phyloP scores from a whole-genome alignment of 2,113 vertebrate species.

The Panthera uncia region DNA sequence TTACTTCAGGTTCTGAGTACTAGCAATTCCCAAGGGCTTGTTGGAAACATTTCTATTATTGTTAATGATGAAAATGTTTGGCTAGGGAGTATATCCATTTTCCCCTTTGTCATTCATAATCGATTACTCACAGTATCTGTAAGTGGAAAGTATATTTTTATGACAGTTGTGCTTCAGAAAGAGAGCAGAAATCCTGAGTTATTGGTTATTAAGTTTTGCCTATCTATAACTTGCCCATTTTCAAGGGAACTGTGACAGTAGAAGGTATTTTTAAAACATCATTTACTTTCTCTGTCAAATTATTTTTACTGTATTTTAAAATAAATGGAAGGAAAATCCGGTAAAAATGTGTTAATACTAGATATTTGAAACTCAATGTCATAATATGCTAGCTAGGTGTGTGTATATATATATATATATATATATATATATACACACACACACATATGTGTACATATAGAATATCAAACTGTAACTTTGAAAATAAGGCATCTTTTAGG shows the following conservation, averaged over 20 bases:
- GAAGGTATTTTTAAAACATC: constrained; percentile 20
- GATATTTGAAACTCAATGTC: background rate
- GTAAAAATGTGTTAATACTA: constrained; percentile 45
- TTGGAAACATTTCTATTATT: constrained; percentile 71
- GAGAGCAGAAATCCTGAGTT: constrained; percentile 61
- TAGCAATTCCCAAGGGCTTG: constrained; percentile 47
- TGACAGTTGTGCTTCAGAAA: constrained; percentile 56
- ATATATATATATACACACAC: background rate
- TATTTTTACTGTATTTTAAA: constrained; percentile 58
- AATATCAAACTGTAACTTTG: background rate
- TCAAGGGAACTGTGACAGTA: constrained; percentile 51
- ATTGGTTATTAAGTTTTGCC: constrained; percentile 65
- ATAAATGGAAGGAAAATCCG: constrained; percentile 32
- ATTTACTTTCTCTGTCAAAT: constrained; percentile 48
- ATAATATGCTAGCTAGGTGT: background rate
- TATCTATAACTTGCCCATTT: constrained; percentile 51
- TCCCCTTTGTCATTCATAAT: constrained; percentile 64
- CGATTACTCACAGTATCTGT: constrained; percentile 33
- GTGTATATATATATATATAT: background rate
- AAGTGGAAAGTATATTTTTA: constrained; percentile 60
- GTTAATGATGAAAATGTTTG: constrained; percentile 71
- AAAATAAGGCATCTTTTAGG: constrained; percentile 41
- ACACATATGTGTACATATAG: background rate
- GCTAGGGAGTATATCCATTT: constrained; percentile 64
- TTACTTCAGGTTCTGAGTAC: constrained; percentile 52